These are phyloP conservation scores for Trichomycterus rosablanca DNA, from an alignment of 2,113 vertebrate genomes.

Conservation along the genomic window DNA sequence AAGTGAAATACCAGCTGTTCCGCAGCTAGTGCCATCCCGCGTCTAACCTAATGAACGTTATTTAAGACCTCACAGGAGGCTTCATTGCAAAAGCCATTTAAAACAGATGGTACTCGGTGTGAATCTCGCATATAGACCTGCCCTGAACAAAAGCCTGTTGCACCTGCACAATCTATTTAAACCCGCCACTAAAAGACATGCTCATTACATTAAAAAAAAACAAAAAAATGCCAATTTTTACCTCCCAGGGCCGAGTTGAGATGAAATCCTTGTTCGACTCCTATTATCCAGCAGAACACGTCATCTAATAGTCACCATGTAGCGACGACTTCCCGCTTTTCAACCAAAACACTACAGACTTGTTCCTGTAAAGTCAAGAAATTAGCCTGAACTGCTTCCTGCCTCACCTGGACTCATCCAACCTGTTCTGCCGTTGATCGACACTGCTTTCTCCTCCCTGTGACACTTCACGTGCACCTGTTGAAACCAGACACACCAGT, in stretches of 20 bases:
- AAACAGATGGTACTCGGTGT: conserved; percentile 23
- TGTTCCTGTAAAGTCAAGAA: conserved; percentile 39
- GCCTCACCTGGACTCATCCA: conserved; percentile 79
- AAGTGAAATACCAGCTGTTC: conserved; percentile 22
- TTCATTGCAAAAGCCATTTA: conserved; percentile 27
- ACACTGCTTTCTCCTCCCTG: conserved; percentile 70
- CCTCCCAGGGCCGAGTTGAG: conserved; percentile 60
- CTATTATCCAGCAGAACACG: conserved; percentile 43
- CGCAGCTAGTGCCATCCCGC: conserved; percentile 1
- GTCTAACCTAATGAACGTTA: conserved; percentile 44
- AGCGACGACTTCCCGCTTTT: conserved; percentile 44
- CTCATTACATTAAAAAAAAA: conserved; percentile 21
- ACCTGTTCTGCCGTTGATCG: conserved; percentile 83
- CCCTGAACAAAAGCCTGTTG: conserved; percentile 6
- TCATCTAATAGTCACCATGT: conserved; percentile 55
- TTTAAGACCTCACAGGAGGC: conserved; percentile 28
- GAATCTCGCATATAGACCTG: conserved; percentile 11
- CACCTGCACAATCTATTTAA: conserved; percentile 17
- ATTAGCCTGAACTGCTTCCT: conserved; percentile 58
- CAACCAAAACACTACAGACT: conserved; percentile 63
- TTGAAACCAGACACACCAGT: conserved; percentile 45
- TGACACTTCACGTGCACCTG: conserved; percentile 43
- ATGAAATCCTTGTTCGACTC: conserved; percentile 59
- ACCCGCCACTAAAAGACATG: neutral
- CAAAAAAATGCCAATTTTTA: conserved; percentile 58